phyloP scores from a whole-genome alignment of 2,113 vertebrate species.

The Eublepharis macularius region DNA sequence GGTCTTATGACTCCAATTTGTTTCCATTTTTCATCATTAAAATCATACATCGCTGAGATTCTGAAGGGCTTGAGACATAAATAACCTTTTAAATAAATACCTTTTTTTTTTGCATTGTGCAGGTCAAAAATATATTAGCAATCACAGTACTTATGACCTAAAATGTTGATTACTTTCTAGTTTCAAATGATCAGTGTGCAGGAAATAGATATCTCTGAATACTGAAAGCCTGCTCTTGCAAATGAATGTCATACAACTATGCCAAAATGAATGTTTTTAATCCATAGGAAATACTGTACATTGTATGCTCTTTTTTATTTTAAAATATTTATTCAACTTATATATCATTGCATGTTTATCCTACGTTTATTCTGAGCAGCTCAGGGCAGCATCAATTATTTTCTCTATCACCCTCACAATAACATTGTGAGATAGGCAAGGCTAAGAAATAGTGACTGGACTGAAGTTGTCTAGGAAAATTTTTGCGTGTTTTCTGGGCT shows the following conservation, averaged over 20 bases:
- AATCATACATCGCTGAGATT: background rate
- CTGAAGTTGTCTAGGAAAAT: no score
- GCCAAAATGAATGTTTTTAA: background rate
- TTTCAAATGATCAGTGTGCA: background rate
- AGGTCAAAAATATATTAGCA: background rate
- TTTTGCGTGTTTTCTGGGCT: no score
- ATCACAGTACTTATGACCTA: background rate
- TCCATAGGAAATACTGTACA: no score
- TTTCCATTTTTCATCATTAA: conserved; percentile 12
- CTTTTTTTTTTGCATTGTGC: background rate
- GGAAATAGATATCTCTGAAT: background rate
- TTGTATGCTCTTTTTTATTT: no score
- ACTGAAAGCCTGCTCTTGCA: background rate
- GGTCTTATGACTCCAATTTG: background rate
- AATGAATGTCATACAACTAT: background rate
- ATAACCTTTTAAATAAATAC: background rate
- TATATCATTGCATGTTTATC: background rate
- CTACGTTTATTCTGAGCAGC: background rate
- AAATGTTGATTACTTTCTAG: background rate
- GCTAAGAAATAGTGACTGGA: no score
- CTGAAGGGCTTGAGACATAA: background rate
- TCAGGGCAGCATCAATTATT: background rate
- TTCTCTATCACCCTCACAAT: background rate
- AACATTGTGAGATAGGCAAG: background rate
- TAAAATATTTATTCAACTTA: no score